Evolutionary conservation across 2,113 vertebrate genomes (phyloP).

Genomic region (Podarcis raffonei): DNA sequence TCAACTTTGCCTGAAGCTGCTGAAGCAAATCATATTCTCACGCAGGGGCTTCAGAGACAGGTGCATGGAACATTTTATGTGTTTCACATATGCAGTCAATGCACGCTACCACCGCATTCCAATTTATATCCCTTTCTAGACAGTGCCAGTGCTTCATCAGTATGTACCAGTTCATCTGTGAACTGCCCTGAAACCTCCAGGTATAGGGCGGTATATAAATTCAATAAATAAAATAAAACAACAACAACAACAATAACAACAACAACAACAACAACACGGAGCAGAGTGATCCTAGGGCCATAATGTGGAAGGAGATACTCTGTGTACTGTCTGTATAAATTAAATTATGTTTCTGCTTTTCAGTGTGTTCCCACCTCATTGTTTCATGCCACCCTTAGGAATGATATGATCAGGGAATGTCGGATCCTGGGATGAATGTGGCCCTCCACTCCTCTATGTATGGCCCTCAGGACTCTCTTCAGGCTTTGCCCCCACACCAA

Average conservation of each 20-base stretch:
- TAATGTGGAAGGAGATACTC: neutral
- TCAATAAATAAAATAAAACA: no score
- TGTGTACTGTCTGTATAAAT: neutral
- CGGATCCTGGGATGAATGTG: no score
- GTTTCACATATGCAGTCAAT: neutral
- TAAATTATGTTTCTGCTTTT: neutral
- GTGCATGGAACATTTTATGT: neutral
- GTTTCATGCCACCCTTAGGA: no score
- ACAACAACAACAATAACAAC: no score
- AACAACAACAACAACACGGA: neutral
- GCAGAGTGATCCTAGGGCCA: neutral
- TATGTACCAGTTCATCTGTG: neutral
- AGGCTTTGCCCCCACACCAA: no score
- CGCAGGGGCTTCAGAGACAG: neutral
- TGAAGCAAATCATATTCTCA: conserved; percentile 5
- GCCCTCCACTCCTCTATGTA: no score
- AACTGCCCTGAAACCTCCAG: no score
- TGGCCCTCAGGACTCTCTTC: no score
- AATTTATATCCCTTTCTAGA: neutral
- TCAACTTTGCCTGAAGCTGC: conserved; percentile 21
- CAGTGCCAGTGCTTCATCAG: neutral
- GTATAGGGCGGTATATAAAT: no score
- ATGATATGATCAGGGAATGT: no score
- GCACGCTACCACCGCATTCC: neutral
- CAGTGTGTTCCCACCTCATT: no score